Percentiles rank a stretch among this genome's conserved stretches.
phyloP scores from a whole-genome alignment of 2,888 invertebrate species.

The Alloscopus bannaensis region DNA sequence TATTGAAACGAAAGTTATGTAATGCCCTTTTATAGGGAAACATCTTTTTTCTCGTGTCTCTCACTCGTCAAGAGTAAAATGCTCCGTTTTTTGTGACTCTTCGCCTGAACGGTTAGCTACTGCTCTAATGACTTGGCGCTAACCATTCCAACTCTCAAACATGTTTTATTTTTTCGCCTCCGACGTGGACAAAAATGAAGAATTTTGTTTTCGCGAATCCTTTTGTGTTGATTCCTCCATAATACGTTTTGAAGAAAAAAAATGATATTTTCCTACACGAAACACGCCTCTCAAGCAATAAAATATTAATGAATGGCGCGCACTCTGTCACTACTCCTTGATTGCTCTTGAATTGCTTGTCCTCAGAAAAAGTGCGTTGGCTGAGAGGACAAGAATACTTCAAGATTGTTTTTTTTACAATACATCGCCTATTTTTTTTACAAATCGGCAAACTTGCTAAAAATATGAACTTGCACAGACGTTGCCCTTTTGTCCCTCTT shows the following conservation, averaged over 20 bases:
- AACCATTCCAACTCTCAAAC: too few species aligned
- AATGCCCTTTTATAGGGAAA: conserved; percentile 25
- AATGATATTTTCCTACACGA: conserved; percentile 29
- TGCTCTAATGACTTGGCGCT: too few species aligned
- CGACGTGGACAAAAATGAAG: too few species aligned
- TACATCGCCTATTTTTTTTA: too few species aligned
- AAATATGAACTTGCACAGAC: background rate
- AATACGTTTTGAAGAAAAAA: conserved; percentile 7
- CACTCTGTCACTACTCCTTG: conserved; percentile 21
- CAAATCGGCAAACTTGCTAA: background rate
- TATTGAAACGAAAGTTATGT: conserved; percentile 16
- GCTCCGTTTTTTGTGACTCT: too few species aligned
- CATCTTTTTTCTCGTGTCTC: background rate
- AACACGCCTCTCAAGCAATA: conserved; percentile 43
- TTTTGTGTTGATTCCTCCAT: too few species aligned
- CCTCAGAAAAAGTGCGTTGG: conserved; percentile 1
- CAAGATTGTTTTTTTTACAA: too few species aligned
- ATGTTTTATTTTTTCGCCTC: too few species aligned
- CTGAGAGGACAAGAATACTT: background rate
- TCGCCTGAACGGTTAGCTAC: too few species aligned
- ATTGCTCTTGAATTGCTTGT: conserved; percentile 20
- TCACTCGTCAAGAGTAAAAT: too few species aligned
- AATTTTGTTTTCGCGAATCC: too few species aligned
- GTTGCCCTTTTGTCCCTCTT: background rate
- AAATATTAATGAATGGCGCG: conserved; percentile 46